Conservation (phyloP, 2,888 invertebrate species). For the Pachycephus smyrnensis region DNA sequence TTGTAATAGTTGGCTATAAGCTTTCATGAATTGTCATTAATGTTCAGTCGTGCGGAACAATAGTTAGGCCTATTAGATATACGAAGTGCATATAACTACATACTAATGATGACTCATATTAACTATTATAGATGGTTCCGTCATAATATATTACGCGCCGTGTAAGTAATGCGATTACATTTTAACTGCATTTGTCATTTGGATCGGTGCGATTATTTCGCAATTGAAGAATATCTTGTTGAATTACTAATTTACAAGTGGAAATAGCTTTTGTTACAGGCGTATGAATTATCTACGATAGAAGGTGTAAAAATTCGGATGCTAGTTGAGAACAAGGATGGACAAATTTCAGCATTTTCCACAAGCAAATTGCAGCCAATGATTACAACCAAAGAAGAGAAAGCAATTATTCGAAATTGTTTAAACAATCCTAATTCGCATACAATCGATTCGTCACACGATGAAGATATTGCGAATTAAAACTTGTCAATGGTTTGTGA, state of each 20-base stretch:
- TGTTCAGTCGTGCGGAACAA: neutral
- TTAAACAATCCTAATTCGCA: neutral
- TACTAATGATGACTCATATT: neutral
- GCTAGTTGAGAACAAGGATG: neutral
- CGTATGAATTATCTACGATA: neutral
- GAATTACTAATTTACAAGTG: neutral
- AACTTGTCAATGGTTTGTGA: neutral
- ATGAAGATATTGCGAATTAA: neutral
- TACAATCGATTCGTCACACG: neutral
- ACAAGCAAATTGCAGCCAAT: neutral
- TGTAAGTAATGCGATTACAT: neutral
- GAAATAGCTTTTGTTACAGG: neutral
- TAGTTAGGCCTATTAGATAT: neutral
- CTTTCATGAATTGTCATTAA: neutral
- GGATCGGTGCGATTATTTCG: neutral
- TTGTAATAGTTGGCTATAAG: neutral
- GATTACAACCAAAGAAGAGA: neutral
- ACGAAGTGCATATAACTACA: neutral
- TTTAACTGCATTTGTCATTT: neutral
- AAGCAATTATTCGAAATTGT: neutral
- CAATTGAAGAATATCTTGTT: neutral
- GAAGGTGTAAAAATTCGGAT: neutral
- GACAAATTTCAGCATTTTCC: too few species aligned
- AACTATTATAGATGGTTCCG: neutral
- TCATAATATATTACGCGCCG: neutral